Base-by-base conservation (phyloP, 2,888 invertebrate species). In the Gastracanthus pulcherrimus region DNA sequence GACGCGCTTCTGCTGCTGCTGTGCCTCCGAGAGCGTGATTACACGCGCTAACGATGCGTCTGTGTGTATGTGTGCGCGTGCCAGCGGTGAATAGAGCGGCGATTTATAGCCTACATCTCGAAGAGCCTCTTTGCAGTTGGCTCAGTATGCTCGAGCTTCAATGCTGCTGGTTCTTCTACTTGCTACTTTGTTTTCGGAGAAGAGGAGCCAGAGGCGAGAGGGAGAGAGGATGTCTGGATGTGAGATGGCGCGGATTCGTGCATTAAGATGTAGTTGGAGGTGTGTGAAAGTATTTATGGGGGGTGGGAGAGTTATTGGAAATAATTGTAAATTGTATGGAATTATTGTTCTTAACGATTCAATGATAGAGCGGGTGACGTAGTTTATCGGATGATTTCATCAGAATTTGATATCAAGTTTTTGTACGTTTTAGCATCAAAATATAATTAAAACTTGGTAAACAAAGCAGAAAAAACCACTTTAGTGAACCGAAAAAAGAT, bases 31-130 rank as follows among this genome's bases (percentile, higher is more conserved):
- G 62, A 29, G 45, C 41, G 31, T 45, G 72, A 74, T 74, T 74
- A 74, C 62, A 45, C 41, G 72, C 72, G 60, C 41, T 45, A 58
- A 60, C 72, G 72, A 74, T 45, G 45, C 60, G 60, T 16, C n/a
- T 16, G 36, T 31, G 11, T 34, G 16, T 7, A 11, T 48, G 45
- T 41, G 23, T 41, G 26, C 41, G 11, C 45, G 7, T 19, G 55
- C 3, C 45, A 3, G n/a, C 4, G n/a, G 45, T 45, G n/a, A 23
- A 26, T 13, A 34, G 36, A 36, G 62, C 31, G 7, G 41, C 72
- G 64, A 74, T 74, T 74, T 74, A 74, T 62, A 48, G 60, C 16
- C 62, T 6, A 19, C 23, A 23, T 64, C 19, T 48, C 34, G 45
- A 64, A 48, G 45, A 26, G 45, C 34, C 41, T 41, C 60, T 64